Base-by-base conservation (phyloP, 2,797 vertebrate species). In the Chaenodraco wilsoni region DNA sequence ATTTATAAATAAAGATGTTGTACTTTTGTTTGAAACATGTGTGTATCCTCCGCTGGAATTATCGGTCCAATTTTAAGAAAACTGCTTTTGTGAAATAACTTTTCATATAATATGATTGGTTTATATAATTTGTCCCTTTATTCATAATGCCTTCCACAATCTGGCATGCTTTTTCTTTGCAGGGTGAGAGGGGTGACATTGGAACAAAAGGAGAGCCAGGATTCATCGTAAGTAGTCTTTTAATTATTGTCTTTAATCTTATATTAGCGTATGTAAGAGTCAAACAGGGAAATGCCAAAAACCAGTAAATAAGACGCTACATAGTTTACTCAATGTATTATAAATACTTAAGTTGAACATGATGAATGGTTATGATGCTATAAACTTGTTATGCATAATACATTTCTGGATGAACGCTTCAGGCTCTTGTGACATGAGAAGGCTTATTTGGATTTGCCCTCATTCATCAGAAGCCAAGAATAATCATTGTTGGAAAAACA, bases 171-270 rank as follows among this genome's bases (percentile, higher is more conserved):
- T 86, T 55, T 58, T 23, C 70, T 88, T 91, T 27, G n/a, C 90
- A 99, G 98, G 98, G 96, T 84, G 96, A 98, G 94, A 94, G 89
- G 65, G 98, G 97, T 10, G 93, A 93, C 49, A 72, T 81, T 1
- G 98, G 97, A 59, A 95, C 87, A 82, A 97, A 94, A 86, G 97
- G 98, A 76, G 86, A 91, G 69, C 85, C 90, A 23, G 97, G 97
- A 78, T 96, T 96, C 64, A 95, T 92, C 69, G 98, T 99, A 87
- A 96, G 97, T 95, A 9, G 1, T 48, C n/a, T 54, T 55, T 63
- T 2, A n/a, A 64, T 58, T 0, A 49, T 59, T 46, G 19, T 14
- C 9, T 46, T 40, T 50, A 15, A 9, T 11, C 52, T 56, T 10
- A 17, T 23, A n/a, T 15, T 15, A 13, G 1, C 16, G 17, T 19